Conservation (phyloP, 2,113 vertebrate species). For the Xerus inauris region DNA sequence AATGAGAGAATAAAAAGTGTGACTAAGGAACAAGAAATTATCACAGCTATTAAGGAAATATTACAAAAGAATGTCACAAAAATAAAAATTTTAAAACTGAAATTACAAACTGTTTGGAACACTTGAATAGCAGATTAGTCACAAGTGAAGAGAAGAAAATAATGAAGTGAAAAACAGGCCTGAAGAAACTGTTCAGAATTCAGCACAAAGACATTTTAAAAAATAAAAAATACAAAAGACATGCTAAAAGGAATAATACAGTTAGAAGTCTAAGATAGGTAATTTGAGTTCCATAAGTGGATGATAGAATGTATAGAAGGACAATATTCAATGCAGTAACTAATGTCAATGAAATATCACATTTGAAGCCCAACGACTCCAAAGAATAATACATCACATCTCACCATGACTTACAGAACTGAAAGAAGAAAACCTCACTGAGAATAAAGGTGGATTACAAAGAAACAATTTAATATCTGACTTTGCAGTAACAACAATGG, state of each 20-base stretch:
- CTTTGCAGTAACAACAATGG: background rate
- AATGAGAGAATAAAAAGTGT: background rate
- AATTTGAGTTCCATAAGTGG: background rate
- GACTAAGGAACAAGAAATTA: background rate
- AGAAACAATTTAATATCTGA: background rate
- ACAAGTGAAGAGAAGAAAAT: conserved; percentile 10
- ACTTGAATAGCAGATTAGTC: background rate
- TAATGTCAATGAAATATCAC: background rate
- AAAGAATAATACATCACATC: background rate
- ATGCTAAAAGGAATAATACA: background rate
- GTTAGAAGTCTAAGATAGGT: background rate
- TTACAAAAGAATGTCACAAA: background rate
- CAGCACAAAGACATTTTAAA: background rate
- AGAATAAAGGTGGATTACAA: background rate
- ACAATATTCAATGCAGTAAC: background rate
- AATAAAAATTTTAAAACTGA: conserved; percentile 1
- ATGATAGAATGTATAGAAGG: background rate
- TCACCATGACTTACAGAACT: background rate
- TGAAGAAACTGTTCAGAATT: background rate
- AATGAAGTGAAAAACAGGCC: background rate
- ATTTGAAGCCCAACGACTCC: background rate
- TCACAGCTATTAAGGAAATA: background rate
- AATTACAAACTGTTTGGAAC: background rate
- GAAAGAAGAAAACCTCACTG: background rate
- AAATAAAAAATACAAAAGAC: background rate